A percentile compares a stretch with the other conserved stretches of the same genome.
These are phyloP conservation scores for Melanostoma scalare DNA, from an alignment of 2,888 invertebrate species.

Conservation along the genomic window DNA sequence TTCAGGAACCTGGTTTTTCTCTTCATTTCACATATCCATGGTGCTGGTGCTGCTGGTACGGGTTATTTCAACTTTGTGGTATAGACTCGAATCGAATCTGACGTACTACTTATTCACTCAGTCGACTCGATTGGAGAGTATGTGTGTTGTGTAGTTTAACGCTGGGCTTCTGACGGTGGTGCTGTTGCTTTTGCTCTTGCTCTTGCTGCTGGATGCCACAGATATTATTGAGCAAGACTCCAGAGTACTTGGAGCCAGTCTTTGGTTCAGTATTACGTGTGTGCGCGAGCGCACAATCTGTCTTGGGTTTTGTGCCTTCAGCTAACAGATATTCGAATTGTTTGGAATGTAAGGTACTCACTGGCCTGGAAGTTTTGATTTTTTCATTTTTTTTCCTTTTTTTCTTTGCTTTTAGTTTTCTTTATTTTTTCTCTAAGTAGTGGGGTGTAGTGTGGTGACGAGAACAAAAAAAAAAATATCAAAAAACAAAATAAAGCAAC, in stretches of 20 bases:
- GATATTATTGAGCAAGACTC: slow-evolving; percentile 67
- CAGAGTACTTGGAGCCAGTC: slow-evolving; percentile 40
- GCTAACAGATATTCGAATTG: slow-evolving; percentile 69
- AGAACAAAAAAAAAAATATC: slow-evolving; percentile 51
- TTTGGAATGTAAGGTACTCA: slow-evolving; percentile 71
- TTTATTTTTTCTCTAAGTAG: slow-evolving; percentile 33
- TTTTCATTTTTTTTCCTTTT: slow-evolving; percentile 49
- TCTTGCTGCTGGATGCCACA: slow-evolving; percentile 59
- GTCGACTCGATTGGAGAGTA: slow-evolving; percentile 50
- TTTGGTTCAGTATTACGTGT: slow-evolving; percentile 59
- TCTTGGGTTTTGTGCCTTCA: slow-evolving; percentile 47
- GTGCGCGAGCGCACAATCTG: slow-evolving; percentile 60
- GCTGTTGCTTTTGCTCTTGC: slow-evolving; percentile 28
- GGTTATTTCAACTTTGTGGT: slow-evolving; percentile 38
- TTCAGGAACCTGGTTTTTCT: slow-evolving; percentile 73
- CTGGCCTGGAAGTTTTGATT: slow-evolving; percentile 67
- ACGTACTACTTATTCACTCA: slow-evolving; percentile 70
- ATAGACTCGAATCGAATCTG: slow-evolving; percentile 62
- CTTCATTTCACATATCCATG: slow-evolving; percentile 53
- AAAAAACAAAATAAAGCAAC: slow-evolving; percentile 47
- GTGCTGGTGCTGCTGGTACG: slow-evolving; percentile 11
- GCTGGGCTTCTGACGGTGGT: slow-evolving; percentile 20
- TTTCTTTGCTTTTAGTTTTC: too few relatives aligned
- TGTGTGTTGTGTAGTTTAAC: slow-evolving; percentile 61
- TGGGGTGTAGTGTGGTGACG: slow-evolving; percentile 42